Percentiles rank a stretch among this genome's conserved stretches.
These are phyloP conservation scores for Teleogryllus oceanicus DNA, from an alignment of 2,888 invertebrate species.

Conservation along the genomic window DNA sequence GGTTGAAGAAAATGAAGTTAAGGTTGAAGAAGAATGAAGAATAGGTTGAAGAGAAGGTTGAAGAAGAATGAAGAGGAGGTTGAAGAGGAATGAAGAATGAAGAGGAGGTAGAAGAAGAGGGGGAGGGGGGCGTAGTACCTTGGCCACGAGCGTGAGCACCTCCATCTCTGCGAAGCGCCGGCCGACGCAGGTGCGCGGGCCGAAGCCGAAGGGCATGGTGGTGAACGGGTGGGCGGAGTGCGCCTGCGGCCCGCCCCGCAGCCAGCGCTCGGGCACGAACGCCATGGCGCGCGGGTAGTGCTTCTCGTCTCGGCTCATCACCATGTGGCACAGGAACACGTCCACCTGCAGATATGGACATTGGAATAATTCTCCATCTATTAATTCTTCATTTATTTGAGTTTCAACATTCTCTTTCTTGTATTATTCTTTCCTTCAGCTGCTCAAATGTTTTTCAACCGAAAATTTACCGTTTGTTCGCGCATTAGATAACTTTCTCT, in stretches of 20 bases:
- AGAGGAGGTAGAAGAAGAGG: not conserved
- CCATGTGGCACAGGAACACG: conserved; percentile 31
- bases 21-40: not conserved
- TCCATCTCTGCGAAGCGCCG: conserved; percentile 69
- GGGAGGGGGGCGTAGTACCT: not conserved
- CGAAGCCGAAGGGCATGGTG: conserved; percentile 65
- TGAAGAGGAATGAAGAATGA: not conserved
- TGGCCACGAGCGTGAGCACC: conserved; percentile 51
- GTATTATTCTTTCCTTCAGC: too few species aligned
- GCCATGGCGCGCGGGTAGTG: conserved; percentile 57
- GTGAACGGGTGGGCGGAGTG: conserved; percentile 55
- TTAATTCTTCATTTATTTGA: too few species aligned
- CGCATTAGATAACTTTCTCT: too few species aligned
- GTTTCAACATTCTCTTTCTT: too few species aligned
- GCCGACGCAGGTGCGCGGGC: conserved; percentile 65
- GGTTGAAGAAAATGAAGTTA: not conserved
- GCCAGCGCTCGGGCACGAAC: conserved; percentile 67
- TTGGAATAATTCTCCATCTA: too few species aligned
- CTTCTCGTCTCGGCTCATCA: conserved; percentile 39
- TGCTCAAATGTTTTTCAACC: too few species aligned
- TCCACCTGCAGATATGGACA: conserved; percentile 35
- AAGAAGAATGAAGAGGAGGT: not conserved
- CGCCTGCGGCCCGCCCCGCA: conserved; percentile 46
- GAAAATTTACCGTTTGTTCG: too few species aligned
- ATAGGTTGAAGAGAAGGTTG: not conserved